Percentiles rank a stretch among this genome's conserved stretches.
Conservation (phyloP, 2,888 invertebrate genomes). For the Diachrysia chrysitis region DNA sequence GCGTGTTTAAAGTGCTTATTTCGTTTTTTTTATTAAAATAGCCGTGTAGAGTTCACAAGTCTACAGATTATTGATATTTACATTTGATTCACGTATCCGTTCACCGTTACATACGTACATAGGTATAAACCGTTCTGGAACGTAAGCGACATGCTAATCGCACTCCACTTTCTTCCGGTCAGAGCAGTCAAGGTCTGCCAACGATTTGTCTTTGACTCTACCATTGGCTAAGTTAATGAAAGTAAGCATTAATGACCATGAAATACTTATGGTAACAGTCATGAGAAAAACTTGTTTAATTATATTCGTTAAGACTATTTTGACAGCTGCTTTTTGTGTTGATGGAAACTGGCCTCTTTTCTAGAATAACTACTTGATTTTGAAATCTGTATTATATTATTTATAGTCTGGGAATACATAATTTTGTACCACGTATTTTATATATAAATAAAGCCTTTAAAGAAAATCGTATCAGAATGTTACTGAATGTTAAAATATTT, state of each 20-base stretch:
- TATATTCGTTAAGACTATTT: background rate
- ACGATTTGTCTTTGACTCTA: slow-evolving; percentile 33
- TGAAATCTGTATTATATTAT: no score
- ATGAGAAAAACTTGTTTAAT: background rate
- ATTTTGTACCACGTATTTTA: no score
- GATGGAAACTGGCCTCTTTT: background rate
- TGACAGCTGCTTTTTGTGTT: background rate
- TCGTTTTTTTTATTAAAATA: no score
- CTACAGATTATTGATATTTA: slow-evolving; percentile 18
- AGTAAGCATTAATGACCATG: slow-evolving; percentile 44
- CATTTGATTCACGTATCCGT: slow-evolving; percentile 40
- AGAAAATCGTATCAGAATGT: background rate
- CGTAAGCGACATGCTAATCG: slow-evolving; percentile 67
- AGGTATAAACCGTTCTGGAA: slow-evolving; percentile 52
- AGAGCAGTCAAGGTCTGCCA: slow-evolving; percentile 64
- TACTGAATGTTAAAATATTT: background rate
- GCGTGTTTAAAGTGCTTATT: no score
- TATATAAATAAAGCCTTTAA: background rate
- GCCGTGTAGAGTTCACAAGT: background rate
- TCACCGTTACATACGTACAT: slow-evolving; percentile 44
- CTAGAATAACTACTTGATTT: background rate
- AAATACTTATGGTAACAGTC: slow-evolving; percentile 20
- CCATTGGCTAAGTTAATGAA: slow-evolving; percentile 49
- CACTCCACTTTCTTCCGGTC: slow-evolving; percentile 72
- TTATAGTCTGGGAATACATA: no score